Evolutionary conservation across 2,888 invertebrate genomes (phyloP).

Genomic region (Scaptomyza polygonia): DNA sequence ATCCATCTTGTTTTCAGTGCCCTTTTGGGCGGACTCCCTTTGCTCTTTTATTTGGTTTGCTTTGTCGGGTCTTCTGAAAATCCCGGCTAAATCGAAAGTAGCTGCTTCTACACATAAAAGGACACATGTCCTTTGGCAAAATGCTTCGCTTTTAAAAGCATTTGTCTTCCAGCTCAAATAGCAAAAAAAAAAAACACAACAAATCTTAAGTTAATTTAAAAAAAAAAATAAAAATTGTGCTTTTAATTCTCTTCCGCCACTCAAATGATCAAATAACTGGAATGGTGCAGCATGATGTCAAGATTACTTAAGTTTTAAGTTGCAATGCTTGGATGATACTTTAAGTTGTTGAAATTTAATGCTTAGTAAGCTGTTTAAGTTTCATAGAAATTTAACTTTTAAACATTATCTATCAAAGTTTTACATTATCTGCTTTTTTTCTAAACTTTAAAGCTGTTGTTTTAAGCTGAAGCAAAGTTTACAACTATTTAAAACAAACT

Average conservation of each 20-base stretch:
- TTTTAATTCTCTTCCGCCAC: constrained; percentile 29
- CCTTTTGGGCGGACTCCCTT: constrained; percentile 3
- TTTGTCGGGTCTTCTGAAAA: constrained; percentile 45
- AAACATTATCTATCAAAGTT: neutral
- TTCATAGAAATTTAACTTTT: neutral
- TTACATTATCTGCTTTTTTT: neutral
- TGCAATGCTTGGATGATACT: neutral
- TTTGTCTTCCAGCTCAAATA: constrained; percentile 55
- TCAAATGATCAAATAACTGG: constrained; percentile 40
- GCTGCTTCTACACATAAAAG: constrained; percentile 55
- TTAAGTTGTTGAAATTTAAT: neutral
- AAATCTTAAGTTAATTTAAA: constrained; percentile 63
- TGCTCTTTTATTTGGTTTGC: constrained; percentile 46
- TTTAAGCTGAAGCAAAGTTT: neutral
- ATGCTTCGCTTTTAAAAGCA: constrained; percentile 71
- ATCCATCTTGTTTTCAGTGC: constrained; percentile 5
- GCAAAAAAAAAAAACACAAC: constrained; percentile 2
- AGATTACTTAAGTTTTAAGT: neutral
- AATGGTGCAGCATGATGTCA: neutral
- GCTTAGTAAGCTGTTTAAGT: too few relatives aligned
- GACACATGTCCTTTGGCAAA: constrained; percentile 74
- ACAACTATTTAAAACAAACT: neutral
- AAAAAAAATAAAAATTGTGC: constrained; percentile 20
- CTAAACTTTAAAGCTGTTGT: neutral
- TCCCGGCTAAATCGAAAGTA: constrained; percentile 61